Evolutionary conservation across 2,797 vertebrate genomes (phyloP), one percentile per base, ranked within the genome.

Genomic region (Neopelma chrysocephalum): DNA sequence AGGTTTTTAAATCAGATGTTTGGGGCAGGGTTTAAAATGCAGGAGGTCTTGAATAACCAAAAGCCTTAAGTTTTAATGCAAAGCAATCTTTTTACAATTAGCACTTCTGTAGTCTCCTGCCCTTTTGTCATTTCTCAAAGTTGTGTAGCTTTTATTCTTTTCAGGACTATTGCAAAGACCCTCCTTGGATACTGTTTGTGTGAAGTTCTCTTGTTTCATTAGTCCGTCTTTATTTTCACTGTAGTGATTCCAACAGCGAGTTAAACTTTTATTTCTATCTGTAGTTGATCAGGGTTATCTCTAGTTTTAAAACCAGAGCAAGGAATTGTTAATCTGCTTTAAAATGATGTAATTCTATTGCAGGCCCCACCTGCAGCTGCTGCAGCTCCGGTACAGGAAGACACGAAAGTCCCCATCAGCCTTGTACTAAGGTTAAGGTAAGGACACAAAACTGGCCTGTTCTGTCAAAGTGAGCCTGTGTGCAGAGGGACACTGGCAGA

Each of bases 361-460:
- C 73, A 98, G 97, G 96, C 94, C 89, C 94, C 93, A 79, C 80
- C 97, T 87, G 88, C 97, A 58, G 96, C 97, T 75, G 85, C 96
- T 95, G 93, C 95, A 93, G 94, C 85, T 61, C 96, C 94, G 71
- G 96, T 96, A 77, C 97, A 97, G 84, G 98, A 98, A 95, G 97
- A 97, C 69, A 94, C 89, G 3, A 98, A 98, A 89, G 96, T 98
- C 81, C 98, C 99, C 75, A 99, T 99, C 97, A 99, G 99, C 97
- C 98, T 99, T 88, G 99, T 99, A 76, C 98, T 99, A 97, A 98
- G 99, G 98, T 98, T 99, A 98, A 99, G 99, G 99, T 99, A 97
- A 83, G 98, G 97, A 31, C 36, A n/a, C 50, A 51, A 43, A 85
- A 42, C 42, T 40, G 36, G 42, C 42, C 48, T 42, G 23, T 68